Evolutionary conservation across 2,888 invertebrate species (phyloP).

Genomic region (Caenorhabditis zanzibari): DNA sequence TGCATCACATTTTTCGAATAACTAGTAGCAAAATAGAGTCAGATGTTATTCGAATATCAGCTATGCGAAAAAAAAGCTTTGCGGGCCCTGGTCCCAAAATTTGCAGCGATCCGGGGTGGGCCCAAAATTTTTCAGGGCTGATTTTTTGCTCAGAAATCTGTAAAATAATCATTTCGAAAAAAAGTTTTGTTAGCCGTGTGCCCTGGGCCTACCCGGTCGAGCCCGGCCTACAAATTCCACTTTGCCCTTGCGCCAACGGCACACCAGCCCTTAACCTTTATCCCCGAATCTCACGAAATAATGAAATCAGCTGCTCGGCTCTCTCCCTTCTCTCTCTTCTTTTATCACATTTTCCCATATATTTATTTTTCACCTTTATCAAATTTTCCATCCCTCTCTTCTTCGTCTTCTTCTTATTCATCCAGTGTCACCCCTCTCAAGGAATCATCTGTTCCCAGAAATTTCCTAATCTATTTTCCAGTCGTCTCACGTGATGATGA

Average conservation of each 20-base stretch:
- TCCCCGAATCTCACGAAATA: conserved; percentile 29
- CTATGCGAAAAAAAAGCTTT: too few species aligned
- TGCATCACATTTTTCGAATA: conserved; percentile 2
- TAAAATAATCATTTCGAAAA: too few species aligned
- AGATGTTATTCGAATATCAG: too few species aligned
- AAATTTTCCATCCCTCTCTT: too few species aligned
- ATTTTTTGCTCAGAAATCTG: too few species aligned
- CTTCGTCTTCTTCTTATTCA: background rate
- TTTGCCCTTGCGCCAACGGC: too few species aligned
- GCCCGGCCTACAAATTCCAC: too few species aligned
- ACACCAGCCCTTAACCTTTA: background rate
- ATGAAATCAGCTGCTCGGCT: conserved; percentile 47
- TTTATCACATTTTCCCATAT: conserved; percentile 23
- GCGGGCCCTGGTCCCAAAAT: too few species aligned
- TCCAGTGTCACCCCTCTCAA: background rate
- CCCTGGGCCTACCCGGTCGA: too few species aligned
- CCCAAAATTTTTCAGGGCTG: too few species aligned
- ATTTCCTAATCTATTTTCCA: background rate
- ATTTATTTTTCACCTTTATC: conserved; percentile 27
- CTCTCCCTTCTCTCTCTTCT: conserved; percentile 18
- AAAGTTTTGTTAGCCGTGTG: too few species aligned
- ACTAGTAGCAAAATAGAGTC: background rate
- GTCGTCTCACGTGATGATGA: conserved; percentile 19
- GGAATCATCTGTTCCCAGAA: conserved; percentile 10
- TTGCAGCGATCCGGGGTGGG: too few species aligned